Conservation (phyloP, 2,888 invertebrate genomes). For the Spilarctia lutea region DNA sequence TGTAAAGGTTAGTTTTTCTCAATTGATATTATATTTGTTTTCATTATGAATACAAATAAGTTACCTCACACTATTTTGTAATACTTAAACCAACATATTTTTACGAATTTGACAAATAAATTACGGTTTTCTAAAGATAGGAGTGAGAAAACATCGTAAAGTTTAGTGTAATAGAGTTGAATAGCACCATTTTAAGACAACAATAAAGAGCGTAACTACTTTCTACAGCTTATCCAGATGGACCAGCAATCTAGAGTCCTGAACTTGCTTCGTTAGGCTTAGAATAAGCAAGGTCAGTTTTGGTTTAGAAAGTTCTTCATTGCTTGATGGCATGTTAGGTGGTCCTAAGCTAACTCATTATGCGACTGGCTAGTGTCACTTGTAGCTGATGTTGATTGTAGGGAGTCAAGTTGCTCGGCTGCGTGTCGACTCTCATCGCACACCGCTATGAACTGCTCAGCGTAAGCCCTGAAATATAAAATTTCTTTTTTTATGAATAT, state of each 20-base stretch:
- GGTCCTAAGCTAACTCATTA: conserved; percentile 37
- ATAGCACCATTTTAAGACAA: conserved; percentile 19
- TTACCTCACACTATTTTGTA: conserved; percentile 35
- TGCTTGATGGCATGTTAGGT: neutral
- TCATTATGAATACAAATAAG: conserved; percentile 32
- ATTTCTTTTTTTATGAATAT: neutral
- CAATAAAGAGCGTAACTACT: neutral
- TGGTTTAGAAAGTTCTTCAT: neutral
- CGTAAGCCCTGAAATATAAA: conserved; percentile 83
- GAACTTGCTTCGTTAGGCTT: neutral
- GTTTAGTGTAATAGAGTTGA: conserved; percentile 29
- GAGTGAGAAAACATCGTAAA: conserved; percentile 23
- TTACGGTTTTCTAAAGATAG: conserved; percentile 14
- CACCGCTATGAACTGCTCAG: conserved; percentile 88
- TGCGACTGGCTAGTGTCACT: conserved; percentile 66
- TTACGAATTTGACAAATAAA: conserved; percentile 12
- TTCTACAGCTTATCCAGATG: neutral
- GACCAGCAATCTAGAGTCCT: neutral
- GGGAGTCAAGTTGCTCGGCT: conserved; percentile 79
- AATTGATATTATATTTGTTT: conserved; percentile 29
- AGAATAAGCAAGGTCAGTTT: neutral
- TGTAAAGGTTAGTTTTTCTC: conserved; percentile 15
- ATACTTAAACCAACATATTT: conserved; percentile 15
- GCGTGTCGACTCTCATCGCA: conserved; percentile 86
- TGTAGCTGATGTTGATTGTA: conserved; percentile 71